phyloP scores from a whole-genome alignment of 2,888 invertebrate genomes.

The Xylophagus ater region DNA sequence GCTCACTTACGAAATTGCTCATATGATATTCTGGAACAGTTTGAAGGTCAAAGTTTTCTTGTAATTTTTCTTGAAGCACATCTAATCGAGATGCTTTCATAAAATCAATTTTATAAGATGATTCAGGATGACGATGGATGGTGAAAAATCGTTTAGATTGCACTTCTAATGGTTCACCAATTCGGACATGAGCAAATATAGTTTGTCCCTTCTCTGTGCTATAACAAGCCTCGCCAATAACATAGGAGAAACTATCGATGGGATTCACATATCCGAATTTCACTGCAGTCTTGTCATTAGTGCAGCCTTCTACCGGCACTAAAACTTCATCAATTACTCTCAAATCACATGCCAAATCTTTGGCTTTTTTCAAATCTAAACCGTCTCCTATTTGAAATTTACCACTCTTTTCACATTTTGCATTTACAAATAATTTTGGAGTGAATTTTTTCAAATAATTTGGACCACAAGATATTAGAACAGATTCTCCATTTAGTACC shows the following conservation, averaged over 20 bases:
- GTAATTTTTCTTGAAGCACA: conserved; percentile 23
- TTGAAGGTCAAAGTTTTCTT: conserved; percentile 16
- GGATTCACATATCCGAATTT: conserved; percentile 27
- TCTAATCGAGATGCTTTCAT: conserved; percentile 24
- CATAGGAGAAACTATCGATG: conserved; percentile 19
- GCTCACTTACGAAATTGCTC: conserved; percentile 20
- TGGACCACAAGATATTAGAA: conserved; percentile 11
- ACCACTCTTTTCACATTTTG: conserved; percentile 3
- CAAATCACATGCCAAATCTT: conserved; percentile 24
- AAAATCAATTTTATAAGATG: conserved; percentile 25
- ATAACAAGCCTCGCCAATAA: conserved; percentile 28
- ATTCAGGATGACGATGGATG: conserved; percentile 21
- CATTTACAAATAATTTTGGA: conserved; percentile 1
- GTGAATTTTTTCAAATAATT: conserved; percentile 6
- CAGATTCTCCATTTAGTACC: conserved; percentile 1
- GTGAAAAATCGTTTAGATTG: conserved; percentile 20
- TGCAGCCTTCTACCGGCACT: conserved; percentile 22
- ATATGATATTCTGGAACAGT: conserved; percentile 20
- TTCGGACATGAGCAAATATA: conserved; percentile 24
- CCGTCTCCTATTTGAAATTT: conserved; percentile 8
- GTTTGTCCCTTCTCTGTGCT: conserved; percentile 21
- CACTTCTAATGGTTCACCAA: conserved; percentile 17
- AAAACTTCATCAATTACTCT: conserved; percentile 26
- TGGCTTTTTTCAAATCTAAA: conserved; percentile 12
- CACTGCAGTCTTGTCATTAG: conserved; percentile 18